phyloP scores from a whole-genome alignment of 2,888 invertebrate species.

The Xanthorhoe spadicearia region DNA sequence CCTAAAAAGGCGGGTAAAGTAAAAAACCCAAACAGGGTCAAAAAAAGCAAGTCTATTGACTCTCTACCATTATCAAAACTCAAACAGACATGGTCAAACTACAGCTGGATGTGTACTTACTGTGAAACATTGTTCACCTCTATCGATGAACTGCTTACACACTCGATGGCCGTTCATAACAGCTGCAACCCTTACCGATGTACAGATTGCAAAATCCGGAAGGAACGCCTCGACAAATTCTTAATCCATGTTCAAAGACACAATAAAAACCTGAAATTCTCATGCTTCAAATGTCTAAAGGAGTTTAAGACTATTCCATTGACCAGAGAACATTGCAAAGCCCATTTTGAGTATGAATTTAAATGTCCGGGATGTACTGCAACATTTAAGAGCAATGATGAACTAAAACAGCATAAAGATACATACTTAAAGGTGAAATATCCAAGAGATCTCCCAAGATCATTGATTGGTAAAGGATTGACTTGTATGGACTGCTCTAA shows the following conservation, averaged over 20 bases:
- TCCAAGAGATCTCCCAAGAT: conserved; percentile 43
- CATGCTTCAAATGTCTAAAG: conserved; percentile 64
- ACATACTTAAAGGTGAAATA: conserved; percentile 54
- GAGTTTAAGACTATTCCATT: conserved; percentile 52
- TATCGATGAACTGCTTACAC: conserved; percentile 76
- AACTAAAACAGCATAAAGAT: conserved; percentile 55
- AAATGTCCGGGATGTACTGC: conserved; percentile 65
- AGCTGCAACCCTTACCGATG: conserved; percentile 86
- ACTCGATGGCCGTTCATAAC: conserved; percentile 85
- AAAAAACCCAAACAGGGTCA: conserved; percentile 12
- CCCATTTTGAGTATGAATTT: conserved; percentile 51
- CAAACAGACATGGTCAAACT: conserved; percentile 67
- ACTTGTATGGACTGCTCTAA: conserved; percentile 67
- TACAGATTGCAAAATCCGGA: conserved; percentile 82
- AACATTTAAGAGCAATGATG: conserved; percentile 53
- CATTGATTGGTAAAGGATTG: conserved; percentile 49
- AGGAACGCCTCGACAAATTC: conserved; percentile 60
- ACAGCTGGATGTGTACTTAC: conserved; percentile 64
- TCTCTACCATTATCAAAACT: conserved; percentile 56
- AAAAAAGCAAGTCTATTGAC: conserved; percentile 32
- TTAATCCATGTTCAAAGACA: conserved; percentile 85
- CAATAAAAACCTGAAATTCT: conserved; percentile 82
- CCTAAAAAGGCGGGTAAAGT: conserved; percentile 4
- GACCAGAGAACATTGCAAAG: conserved; percentile 49
- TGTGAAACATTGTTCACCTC: conserved; percentile 64